Evolutionary conservation across 2,797 vertebrate species (phyloP).

Genomic region (Odontamblyopus lacepedii): DNA sequence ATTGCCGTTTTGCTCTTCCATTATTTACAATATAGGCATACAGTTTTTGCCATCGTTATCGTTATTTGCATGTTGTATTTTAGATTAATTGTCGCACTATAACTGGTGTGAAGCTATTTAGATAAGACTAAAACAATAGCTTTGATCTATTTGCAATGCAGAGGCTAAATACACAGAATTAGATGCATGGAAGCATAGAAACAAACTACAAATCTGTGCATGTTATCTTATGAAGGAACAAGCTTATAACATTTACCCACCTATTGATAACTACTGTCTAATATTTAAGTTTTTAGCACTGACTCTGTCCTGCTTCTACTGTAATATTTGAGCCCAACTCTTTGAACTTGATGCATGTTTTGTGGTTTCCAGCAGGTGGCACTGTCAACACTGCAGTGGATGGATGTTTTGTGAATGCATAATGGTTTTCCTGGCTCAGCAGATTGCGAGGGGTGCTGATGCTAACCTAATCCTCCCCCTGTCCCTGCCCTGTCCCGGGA

Average conservation of each 20-base stretch:
- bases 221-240: background rate
- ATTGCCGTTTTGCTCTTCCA: too few relatives aligned
- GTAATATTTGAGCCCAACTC: conserved; percentile 36
- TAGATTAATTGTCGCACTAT: too few relatives aligned
- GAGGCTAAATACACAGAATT: too few relatives aligned
- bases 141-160: too few relatives aligned
- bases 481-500: conserved; percentile 11
- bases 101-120: too few relatives aligned
- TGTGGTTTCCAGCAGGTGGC: conserved; percentile 66
- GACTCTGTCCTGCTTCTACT: conserved; percentile 36
- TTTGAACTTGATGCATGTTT: conserved; percentile 24
- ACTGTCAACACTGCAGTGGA: conserved; percentile 51
- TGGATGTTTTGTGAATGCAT: conserved; percentile 52
- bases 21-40: too few relatives aligned
- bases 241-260: background rate
- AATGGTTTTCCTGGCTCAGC: conserved; percentile 61
- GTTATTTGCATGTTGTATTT: too few relatives aligned
- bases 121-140: too few relatives aligned
- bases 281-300: background rate
- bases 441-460: conserved; percentile 55
- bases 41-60: too few relatives aligned
- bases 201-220: too few relatives aligned
- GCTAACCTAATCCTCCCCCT: conserved; percentile 32
- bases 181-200: too few relatives aligned
- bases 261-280: background rate